Evolutionary conservation across 2,113 vertebrate species (phyloP).

Genomic region (Ophiodon elongatus): DNA sequence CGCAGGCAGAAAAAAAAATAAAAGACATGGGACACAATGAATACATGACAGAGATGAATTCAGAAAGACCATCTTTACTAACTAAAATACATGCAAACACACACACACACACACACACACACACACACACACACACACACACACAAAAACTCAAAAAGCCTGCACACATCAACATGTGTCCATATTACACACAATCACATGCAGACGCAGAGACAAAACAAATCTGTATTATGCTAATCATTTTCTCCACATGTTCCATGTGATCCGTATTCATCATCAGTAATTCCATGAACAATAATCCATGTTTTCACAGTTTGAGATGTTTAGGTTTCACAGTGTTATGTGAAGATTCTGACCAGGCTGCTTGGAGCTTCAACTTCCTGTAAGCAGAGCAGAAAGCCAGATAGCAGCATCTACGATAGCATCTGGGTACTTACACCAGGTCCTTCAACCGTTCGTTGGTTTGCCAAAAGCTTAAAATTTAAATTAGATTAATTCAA

Average conservation of each 20-base stretch:
- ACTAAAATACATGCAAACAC: background rate
- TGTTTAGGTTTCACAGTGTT: background rate
- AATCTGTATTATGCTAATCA: constrained; percentile 9
- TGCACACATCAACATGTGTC: background rate
- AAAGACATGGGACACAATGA: constrained; percentile 8
- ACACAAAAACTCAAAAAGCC: background rate
- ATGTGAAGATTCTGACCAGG: background rate
- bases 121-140: background rate
- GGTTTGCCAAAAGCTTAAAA: constrained; percentile 68
- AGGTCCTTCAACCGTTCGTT: constrained; percentile 53
- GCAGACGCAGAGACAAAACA: background rate
- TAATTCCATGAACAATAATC: constrained; percentile 20
- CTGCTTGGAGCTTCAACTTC: constrained; percentile 21
- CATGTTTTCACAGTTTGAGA: constrained; percentile 20
- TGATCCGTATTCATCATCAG: constrained; percentile 27
- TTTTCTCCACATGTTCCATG: constrained; percentile 20
- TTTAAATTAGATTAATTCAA: constrained; percentile 79
- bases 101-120: background rate
- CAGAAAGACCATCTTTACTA: background rate
- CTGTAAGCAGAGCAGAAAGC: background rate
- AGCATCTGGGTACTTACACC: constrained; percentile 46
- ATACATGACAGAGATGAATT: constrained; percentile 1
- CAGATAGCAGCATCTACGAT: background rate
- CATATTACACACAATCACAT: background rate
- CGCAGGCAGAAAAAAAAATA: constrained; percentile 13